Base-by-base conservation (phyloP, 1,140 invertebrate species). In the Bombyx mandarina region DNA sequence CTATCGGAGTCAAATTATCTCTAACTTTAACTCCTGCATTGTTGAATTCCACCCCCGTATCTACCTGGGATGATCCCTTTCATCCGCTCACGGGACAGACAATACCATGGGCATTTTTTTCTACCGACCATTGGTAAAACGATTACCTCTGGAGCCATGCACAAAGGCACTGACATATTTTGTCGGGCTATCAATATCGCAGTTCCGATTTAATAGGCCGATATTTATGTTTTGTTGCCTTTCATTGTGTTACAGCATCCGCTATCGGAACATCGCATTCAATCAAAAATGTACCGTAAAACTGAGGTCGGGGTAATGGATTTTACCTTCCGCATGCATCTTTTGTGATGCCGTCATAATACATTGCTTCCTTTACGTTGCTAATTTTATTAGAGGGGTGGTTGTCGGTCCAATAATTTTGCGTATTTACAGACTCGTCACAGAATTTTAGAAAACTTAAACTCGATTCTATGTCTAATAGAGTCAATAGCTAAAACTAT, bases 191-290 rank as follows among this genome's bases (percentile, higher is more conserved):
- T 82, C 79, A 70, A 70, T 84, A 77, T 77, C 82, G 60, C 61
- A 79, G 78, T 80, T 82, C 74, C 78, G 78, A 82, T 45, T 79
- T 85, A 82, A 79, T 82, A 81, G 70, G 61, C 71, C 67, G 78
- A 81, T 84, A 81, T 85, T 85, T 82, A 76, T 75, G 69, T 77
- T 71, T 67, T 75, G 75, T 82, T 77, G 71, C 70, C 71, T 58
- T 65, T 63, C 68, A 75, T 85, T 82, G 75, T 71, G 57, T 55
- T 63, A 60, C 48, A 54, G 61, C 68, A 72, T 75, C 72, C 73
- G 75, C 45, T 56, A 42, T 48, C 54, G n/a, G 45, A 49, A 56
- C 18, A 48, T 56, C 47, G n/a, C 43, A 42, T 45, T 43, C 43
- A 35, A 18, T 48, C 49, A n/a, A 35, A 49, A 45, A 56, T 49